Percentiles rank a stretch among this genome's conserved stretches.
Conservation (phyloP, 2,797 vertebrate genomes). For the Acrossocheilus wenchowensis region DNA sequence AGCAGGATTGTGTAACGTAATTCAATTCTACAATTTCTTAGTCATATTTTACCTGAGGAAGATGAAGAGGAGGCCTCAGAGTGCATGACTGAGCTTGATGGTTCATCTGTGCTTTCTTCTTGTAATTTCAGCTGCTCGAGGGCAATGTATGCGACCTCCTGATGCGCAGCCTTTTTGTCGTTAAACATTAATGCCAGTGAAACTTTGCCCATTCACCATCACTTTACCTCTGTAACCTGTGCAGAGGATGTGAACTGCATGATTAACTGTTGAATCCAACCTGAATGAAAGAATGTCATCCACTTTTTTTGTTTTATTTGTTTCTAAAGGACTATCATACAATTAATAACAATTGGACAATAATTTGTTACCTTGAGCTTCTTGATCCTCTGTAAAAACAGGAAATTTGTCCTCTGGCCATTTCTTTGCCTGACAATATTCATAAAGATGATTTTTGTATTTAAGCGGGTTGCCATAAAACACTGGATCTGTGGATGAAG, state of each 20-base stretch:
- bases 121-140: slow-evolving; percentile 30
- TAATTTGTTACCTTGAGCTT: slow-evolving; percentile 53
- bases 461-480: slow-evolving; percentile 28
- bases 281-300: background rate
- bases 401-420: slow-evolving; percentile 38
- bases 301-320: background rate
- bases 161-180: slow-evolving; percentile 56
- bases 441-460: slow-evolving; percentile 63
- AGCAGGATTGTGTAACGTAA: background rate
- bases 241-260: background rate
- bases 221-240: slow-evolving; percentile 62
- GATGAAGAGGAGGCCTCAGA: background rate
- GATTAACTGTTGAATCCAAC: background rate
- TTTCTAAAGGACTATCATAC: background rate
- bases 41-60: slow-evolving; percentile 33
- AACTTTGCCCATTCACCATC: slow-evolving; percentile 53
- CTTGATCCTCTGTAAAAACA: slow-evolving; percentile 43
- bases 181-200: slow-evolving; percentile 22
- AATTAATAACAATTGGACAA: background rate
- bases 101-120: slow-evolving; percentile 25
- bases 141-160: slow-evolving; percentile 61
- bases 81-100: background rate
- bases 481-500: slow-evolving; percentile 54
- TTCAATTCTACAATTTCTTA: background rate
- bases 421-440: slow-evolving; percentile 49